Conservation (phyloP, 2,888 invertebrate species). For the Incurvaria masculella region DNA sequence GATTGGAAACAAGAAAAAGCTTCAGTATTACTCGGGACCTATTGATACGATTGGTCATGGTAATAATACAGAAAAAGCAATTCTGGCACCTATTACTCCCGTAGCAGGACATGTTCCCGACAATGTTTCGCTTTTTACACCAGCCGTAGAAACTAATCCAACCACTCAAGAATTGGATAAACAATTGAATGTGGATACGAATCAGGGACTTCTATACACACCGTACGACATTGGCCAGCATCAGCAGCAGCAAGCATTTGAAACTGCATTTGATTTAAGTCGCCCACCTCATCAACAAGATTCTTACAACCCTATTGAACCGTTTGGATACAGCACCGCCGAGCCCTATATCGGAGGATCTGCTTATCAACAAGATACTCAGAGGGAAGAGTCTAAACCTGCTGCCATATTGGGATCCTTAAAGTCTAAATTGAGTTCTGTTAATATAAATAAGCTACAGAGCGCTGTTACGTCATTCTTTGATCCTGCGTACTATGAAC, state of each 20-base stretch:
- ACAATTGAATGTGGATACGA: background rate
- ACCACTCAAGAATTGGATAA: background rate
- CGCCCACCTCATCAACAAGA: slow-evolving; percentile 23
- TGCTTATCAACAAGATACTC: background rate
- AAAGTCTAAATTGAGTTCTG: slow-evolving; percentile 43
- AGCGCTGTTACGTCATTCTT: slow-evolving; percentile 47
- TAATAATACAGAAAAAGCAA: slow-evolving; percentile 24
- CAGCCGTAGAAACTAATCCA: background rate
- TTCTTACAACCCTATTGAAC: background rate
- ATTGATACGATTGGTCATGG: slow-evolving; percentile 42
- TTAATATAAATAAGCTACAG: slow-evolving; percentile 48
- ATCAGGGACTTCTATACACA: no score
- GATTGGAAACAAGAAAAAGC: slow-evolving; percentile 37
- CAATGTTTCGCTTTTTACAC: background rate
- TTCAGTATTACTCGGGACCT: slow-evolving; percentile 49
- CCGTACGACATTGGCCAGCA: background rate
- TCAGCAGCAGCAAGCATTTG: background rate
- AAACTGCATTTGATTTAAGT: slow-evolving; percentile 39
- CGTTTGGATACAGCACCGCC: background rate
- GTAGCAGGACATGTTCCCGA: background rate
- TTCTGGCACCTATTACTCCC: slow-evolving; percentile 31
- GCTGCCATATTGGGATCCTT: slow-evolving; percentile 46
- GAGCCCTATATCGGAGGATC: background rate
- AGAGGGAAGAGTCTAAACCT: slow-evolving; percentile 29
- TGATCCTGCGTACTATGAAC: slow-evolving; percentile 40